A percentile compares a stretch with the other conserved stretches of the same genome.
These are phyloP conservation scores for Pollachius pollachius DNA, from an alignment of 2,113 vertebrate genomes.

Conservation along the genomic window DNA sequence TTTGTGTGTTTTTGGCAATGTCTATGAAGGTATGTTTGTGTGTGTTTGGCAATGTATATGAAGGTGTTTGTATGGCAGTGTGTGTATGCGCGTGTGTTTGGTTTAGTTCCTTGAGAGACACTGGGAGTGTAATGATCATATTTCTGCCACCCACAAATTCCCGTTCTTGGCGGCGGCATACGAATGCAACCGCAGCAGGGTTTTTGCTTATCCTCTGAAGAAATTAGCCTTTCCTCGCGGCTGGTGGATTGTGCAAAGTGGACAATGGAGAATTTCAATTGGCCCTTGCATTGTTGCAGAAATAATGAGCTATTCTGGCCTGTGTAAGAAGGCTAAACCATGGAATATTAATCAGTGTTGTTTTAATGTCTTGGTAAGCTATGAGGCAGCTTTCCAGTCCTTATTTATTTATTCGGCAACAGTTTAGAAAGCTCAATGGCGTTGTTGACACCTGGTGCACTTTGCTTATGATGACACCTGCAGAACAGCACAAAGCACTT, in stretches of 20 bases:
- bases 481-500: background rate
- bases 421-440: slow-evolving; percentile 4
- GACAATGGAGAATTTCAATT: slow-evolving; percentile 1
- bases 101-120: background rate
- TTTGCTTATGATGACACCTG: slow-evolving; percentile 8
- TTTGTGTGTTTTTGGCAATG: background rate
- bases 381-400: background rate
- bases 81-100: slow-evolving; percentile 14
- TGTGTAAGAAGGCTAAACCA: background rate
- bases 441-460: slow-evolving; percentile 28
- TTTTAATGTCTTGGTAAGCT: background rate
- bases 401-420: slow-evolving; percentile 5
- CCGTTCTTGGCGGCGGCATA: too few relatives aligned
- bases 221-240: slow-evolving; percentile 12
- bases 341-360: slow-evolving; percentile 1
- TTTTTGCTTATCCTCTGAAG: slow-evolving; percentile 13
- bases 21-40: background rate
- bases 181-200: background rate
- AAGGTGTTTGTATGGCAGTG: background rate
- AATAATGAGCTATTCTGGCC: background rate
- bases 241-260: background rate
- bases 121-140: slow-evolving; percentile 18
- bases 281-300: background rate
- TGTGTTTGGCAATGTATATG: background rate
- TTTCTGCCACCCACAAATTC: background rate